phyloP scores from a whole-genome alignment of 2,888 invertebrate species.

The Cantharis rufa region DNA sequence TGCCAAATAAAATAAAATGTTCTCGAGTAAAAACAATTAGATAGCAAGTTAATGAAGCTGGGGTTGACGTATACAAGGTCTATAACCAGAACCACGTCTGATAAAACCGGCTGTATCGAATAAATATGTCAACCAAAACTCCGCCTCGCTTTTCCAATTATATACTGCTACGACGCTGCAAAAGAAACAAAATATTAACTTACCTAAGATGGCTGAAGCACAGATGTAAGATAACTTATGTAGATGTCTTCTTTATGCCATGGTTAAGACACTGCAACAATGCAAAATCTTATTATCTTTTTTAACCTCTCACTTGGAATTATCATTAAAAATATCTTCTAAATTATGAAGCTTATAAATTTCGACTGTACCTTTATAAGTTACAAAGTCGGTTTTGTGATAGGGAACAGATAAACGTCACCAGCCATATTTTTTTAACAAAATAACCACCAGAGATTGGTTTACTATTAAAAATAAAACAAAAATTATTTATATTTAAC shows the following conservation, averaged over 20 bases:
- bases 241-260: conserved; percentile 49
- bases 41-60: conserved; percentile 35
- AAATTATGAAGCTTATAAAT: not conserved
- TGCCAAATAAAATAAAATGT: conserved; percentile 37
- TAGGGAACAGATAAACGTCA: not conserved
- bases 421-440: not conserved
- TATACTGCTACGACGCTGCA: conserved; percentile 39
- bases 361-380: not conserved
- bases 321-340: not conserved
- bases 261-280: conserved; percentile 34
- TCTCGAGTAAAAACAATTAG: conserved; percentile 44
- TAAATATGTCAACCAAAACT: conserved; percentile 54
- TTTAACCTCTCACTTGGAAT: not conserved
- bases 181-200: conserved; percentile 48
- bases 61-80: conserved; percentile 40
- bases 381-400: not conserved
- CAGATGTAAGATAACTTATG: conserved; percentile 48
- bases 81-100: conserved; percentile 47
- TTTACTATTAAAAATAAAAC: not conserved
- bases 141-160: conserved; percentile 52
- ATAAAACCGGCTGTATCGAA: conserved; percentile 54
- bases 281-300: conserved; percentile 14
- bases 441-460: not conserved
- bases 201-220: conserved; percentile 52
- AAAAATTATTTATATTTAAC: not conserved